Evolutionary conservation across 2,113 vertebrate species (phyloP).

Genomic region (Pituophis catenifer): DNA sequence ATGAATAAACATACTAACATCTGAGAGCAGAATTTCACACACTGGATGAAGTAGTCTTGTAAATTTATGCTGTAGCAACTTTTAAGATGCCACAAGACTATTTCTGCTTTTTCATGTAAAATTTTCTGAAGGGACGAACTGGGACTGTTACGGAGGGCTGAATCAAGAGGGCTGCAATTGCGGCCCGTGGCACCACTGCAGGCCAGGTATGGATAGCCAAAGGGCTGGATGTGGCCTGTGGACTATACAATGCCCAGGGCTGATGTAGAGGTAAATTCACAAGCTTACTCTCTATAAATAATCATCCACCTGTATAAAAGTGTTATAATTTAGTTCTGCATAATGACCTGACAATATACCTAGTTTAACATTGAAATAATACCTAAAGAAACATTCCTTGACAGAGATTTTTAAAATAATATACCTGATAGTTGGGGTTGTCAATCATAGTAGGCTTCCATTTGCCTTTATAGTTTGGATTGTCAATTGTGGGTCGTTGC

Average conservation of each 20-base stretch:
- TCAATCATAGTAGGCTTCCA: constrained; percentile 98
- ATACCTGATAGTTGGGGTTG: constrained; percentile 97
- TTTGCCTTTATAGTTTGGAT: constrained; percentile 96
- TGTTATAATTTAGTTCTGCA: background rate
- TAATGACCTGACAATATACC: background rate
- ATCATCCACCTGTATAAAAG: background rate
- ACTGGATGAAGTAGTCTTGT: background rate
- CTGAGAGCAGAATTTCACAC: background rate
- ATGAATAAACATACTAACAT: background rate
- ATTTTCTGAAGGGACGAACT: background rate
- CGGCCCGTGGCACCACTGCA: background rate
- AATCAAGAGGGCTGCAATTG: background rate
- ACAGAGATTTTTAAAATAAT: constrained; percentile 21
- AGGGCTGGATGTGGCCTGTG: background rate
- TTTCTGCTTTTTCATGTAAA: background rate
- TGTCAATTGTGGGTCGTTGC: constrained; percentile 91
- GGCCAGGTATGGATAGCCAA: background rate
- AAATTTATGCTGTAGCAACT: background rate
- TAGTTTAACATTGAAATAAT: background rate
- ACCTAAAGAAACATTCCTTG: background rate
- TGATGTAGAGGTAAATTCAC: background rate
- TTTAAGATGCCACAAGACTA: background rate
- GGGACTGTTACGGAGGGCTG: background rate
- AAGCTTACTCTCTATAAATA: background rate
- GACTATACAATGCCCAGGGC: background rate